Base-by-base conservation (phyloP, 2,113 vertebrate genomes). In the Mastomys natalensis region DNA sequence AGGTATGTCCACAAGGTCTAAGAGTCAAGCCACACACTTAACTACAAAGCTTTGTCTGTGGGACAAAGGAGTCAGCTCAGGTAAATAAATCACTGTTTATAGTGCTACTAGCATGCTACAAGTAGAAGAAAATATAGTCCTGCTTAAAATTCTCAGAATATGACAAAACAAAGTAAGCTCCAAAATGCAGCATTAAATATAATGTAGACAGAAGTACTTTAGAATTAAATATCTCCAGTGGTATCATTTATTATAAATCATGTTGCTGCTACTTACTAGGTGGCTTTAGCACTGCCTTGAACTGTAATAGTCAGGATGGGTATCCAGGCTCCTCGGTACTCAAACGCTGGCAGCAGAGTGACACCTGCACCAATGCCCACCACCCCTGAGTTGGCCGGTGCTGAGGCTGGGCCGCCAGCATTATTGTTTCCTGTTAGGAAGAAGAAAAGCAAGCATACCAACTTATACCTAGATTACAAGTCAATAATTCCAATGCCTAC, bases 241-340 rank as follows among this genome's bases (percentile, higher is more conserved):
- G 7, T 31, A 17, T 0, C 29, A 92, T 95, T 95, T 72, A 34
- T 84, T 87, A 96, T 60, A 82, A 95, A 81, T 0, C 97, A 91
- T 62, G n/a, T 45, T 51, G 53, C 29, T 87, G 55, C 37, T 97
- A 99, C 99, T 99, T 98, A 99, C 99, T 99, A 99, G 6, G 99
- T 99, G 97, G 99, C 99, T 98, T 99, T 99, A 95, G 99, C 99
- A 91, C 99, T 99, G 98, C 99, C 99, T 98, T 99, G 99, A 55
- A 99, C 98, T 77, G 99, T 99, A 94, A 99, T 98, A 34, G 98
- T 99, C 98, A 99, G 98, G 26, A 99, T 99, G 21, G 99, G 99
- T 97, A 99, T 99, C 99, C 99, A 99, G 85, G 99, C 99, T 76
- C 99, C 99, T 58, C 99, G 99, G 97, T 99, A 99, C 97, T 99